These are phyloP conservation scores for Lerema accius DNA, from an alignment of 1,140 invertebrate species.

Conservation along the genomic window DNA sequence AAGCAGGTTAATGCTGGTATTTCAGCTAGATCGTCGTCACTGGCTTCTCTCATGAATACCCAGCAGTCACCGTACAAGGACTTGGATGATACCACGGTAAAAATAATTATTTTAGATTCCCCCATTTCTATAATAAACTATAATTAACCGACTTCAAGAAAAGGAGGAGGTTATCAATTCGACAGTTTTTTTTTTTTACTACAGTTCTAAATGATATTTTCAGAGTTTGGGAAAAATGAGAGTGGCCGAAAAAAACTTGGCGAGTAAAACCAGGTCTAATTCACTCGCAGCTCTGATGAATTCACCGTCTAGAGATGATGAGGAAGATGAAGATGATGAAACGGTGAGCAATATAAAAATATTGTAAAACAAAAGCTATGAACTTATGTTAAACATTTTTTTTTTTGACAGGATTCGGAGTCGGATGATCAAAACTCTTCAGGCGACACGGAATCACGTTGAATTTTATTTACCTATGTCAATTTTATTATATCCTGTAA, in stretches of 20 bases:
- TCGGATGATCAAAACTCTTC: conserved; percentile 58
- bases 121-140: no score
- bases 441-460: conserved; percentile 68
- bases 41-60: conserved; percentile 81
- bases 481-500: no score
- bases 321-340: conserved; percentile 56
- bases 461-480: conserved; percentile 11
- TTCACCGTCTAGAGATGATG: conserved; percentile 54
- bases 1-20: conserved; percentile 74
- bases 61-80: conserved; percentile 53
- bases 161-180: no score
- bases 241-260: conserved; percentile 58
- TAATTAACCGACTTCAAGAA: no score
- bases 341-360: conserved; percentile 48
- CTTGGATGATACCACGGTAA: conserved; percentile 56
- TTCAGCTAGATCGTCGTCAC: conserved; percentile 78
- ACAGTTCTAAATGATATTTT: no score
- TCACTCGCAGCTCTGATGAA: conserved; percentile 69
- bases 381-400: conserved; percentile 18
- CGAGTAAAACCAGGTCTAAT: conserved; percentile 49
- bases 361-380: conserved; percentile 8
- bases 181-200: no score
- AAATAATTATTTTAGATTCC: no score
- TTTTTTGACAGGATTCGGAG: conserved; percentile 59
- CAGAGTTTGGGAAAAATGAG: conserved; percentile 53